These are phyloP conservation scores for Crocidura indochinensis DNA, from an alignment of 2,797 vertebrate genomes.

Conservation along the genomic window DNA sequence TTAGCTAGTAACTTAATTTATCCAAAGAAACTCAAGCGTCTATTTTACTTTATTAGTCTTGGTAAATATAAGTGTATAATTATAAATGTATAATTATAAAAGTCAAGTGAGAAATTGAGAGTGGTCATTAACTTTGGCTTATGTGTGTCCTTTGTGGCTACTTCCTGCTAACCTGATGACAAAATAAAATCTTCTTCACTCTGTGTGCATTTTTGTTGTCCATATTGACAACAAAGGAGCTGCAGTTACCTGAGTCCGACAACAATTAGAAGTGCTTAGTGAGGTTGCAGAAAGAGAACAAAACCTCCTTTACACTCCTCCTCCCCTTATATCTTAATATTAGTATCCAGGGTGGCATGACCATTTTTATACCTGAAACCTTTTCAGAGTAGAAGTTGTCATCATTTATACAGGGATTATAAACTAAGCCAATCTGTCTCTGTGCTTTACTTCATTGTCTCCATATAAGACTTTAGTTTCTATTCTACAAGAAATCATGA, in stretches of 20 bases:
- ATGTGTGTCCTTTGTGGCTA: neutral
- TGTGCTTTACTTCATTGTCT: neutral
- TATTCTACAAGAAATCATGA: neutral
- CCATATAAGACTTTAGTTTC: neutral
- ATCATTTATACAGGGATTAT: neutral
- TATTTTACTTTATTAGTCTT: neutral
- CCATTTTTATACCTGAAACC: neutral
- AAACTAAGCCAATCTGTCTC: neutral
- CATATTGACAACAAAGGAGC: neutral
- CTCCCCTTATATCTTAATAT: neutral
- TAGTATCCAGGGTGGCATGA: too few species aligned
- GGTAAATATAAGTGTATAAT: neutral
- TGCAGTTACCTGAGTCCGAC: neutral
- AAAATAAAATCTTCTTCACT: neutral
- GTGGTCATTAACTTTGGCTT: neutral
- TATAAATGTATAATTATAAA: neutral
- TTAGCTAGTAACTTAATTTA: neutral
- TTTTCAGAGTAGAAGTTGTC: neutral
- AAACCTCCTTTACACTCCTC: neutral
- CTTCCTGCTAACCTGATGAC: neutral
- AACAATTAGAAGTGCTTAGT: neutral
- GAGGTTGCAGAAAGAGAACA: neutral
- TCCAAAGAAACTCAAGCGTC: conserved; percentile 1
- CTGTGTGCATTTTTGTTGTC: conserved; percentile 16
- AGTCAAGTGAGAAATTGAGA: neutral